Evolutionary conservation across 2,797 vertebrate species (phyloP).

Genomic region (Poeciliopsis gracilis): DNA sequence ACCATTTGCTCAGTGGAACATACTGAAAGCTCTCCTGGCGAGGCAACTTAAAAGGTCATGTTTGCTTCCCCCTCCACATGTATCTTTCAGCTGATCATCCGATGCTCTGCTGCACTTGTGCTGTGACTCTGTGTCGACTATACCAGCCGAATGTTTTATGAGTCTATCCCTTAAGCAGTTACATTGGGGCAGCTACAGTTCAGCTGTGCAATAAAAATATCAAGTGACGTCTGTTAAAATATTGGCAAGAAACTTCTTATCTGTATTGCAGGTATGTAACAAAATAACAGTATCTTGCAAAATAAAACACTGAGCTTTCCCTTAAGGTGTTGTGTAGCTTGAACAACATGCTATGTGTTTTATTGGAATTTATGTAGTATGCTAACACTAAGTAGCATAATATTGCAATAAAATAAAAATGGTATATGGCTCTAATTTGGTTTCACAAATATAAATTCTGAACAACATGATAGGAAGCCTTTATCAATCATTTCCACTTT

Average conservation of each 20-base stretch:
- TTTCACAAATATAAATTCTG: background rate
- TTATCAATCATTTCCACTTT: background rate
- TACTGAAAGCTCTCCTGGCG: slow-evolving; percentile 48
- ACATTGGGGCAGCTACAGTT: slow-evolving; percentile 25
- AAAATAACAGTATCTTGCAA: background rate
- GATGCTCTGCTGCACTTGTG: slow-evolving; percentile 34
- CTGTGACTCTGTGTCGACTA: slow-evolving; percentile 23
- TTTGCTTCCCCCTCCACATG: slow-evolving; percentile 62
- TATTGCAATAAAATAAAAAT: background rate
- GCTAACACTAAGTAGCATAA: background rate
- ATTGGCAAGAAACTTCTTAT: slow-evolving; percentile 26
- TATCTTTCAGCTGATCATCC: slow-evolving; percentile 67
- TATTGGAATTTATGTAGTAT: background rate
- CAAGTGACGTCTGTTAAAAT: slow-evolving; percentile 14
- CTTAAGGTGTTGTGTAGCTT: background rate
- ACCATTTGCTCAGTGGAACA: slow-evolving; percentile 64
- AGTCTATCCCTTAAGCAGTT: slow-evolving; percentile 33
- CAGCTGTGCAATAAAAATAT: slow-evolving; percentile 37
- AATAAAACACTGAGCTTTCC: background rate
- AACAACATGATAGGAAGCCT: background rate
- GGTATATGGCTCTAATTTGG: background rate
- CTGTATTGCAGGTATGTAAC: slow-evolving; percentile 34
- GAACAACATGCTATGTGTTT: background rate
- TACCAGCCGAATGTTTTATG: slow-evolving; percentile 32
- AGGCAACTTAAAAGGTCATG: slow-evolving; percentile 67